These are phyloP conservation scores for Campoletis sonorensis DNA, from an alignment of 1,140 invertebrate species.

Conservation along the genomic window DNA sequence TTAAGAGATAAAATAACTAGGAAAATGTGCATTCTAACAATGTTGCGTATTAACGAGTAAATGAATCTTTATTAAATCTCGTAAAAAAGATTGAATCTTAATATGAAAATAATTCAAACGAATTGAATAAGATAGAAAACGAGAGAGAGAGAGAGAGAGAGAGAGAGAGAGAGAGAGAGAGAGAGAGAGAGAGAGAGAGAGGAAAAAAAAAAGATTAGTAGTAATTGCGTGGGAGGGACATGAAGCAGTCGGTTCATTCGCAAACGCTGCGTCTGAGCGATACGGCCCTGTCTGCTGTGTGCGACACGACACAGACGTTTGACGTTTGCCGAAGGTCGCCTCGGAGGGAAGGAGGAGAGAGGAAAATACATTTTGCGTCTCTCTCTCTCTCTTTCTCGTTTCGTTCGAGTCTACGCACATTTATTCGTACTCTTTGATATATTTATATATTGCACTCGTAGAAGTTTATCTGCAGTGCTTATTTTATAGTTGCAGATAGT, in stretches of 20 bases:
- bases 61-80: neutral
- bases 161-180: constrained; percentile 22
- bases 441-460: constrained; percentile 16
- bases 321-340: constrained; percentile 64
- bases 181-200: neutral
- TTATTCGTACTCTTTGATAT: neutral
- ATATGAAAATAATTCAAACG: constrained; percentile 8
- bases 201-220: constrained; percentile 36
- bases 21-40: neutral
- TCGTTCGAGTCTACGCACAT: constrained; percentile 36
- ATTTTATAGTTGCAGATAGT: constrained; percentile 33
- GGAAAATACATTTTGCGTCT: constrained; percentile 45
- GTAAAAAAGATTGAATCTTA: neutral
- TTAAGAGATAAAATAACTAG: neutral
- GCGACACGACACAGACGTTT: constrained; percentile 55
- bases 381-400: constrained; percentile 17
- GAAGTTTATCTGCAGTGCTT: constrained; percentile 36
- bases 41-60: neutral
- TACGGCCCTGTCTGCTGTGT: constrained; percentile 51
- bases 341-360: neutral
- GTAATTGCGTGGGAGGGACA: constrained; percentile 15
- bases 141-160: constrained; percentile 11
- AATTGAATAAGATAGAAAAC: neutral
- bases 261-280: constrained; percentile 17
- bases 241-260: constrained; percentile 9